phyloP scores from a whole-genome alignment of 2,888 invertebrate species.

The Polymixis flavicincta region DNA sequence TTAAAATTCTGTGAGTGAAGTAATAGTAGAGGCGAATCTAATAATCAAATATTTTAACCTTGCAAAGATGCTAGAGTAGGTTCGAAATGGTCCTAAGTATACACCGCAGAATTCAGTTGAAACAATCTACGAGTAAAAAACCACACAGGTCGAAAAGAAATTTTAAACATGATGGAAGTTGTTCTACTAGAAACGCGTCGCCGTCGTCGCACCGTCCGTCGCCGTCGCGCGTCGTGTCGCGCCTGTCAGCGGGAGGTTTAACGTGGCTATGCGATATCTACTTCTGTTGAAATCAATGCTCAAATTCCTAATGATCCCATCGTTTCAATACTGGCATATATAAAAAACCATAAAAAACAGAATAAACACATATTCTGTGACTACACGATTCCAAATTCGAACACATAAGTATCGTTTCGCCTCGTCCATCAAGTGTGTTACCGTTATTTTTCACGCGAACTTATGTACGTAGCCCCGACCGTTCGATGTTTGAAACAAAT shows the following conservation, averaged over 20 bases:
- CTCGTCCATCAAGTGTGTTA: conserved; percentile 57
- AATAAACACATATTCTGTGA: conserved; percentile 33
- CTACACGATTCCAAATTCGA: conserved; percentile 37
- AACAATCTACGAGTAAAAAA: neutral
- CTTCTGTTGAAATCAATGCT: too few relatives aligned
- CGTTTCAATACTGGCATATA: neutral
- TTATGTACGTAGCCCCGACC: conserved; percentile 41
- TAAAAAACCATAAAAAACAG: neutral
- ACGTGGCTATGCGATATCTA: neutral
- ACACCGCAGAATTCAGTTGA: neutral
- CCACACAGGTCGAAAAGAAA: too few relatives aligned
- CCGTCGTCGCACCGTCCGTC: too few relatives aligned
- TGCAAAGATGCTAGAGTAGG: neutral
- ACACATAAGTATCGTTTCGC: conserved; percentile 42
- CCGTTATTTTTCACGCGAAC: conserved; percentile 69
- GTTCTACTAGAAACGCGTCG: too few relatives aligned
- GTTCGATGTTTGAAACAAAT: conserved; percentile 53
- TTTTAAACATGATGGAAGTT: too few relatives aligned
- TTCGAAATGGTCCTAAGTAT: neutral
- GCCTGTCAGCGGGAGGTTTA: too few relatives aligned
- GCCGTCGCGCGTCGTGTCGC: too few relatives aligned
- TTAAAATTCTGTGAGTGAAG: neutral
- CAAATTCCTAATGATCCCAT: neutral
- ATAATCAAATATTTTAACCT: neutral
- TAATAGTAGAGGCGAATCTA: neutral